Evolutionary conservation across 2,113 vertebrate species (phyloP).

Genomic region (Myanophis thanlyinensis): DNA sequence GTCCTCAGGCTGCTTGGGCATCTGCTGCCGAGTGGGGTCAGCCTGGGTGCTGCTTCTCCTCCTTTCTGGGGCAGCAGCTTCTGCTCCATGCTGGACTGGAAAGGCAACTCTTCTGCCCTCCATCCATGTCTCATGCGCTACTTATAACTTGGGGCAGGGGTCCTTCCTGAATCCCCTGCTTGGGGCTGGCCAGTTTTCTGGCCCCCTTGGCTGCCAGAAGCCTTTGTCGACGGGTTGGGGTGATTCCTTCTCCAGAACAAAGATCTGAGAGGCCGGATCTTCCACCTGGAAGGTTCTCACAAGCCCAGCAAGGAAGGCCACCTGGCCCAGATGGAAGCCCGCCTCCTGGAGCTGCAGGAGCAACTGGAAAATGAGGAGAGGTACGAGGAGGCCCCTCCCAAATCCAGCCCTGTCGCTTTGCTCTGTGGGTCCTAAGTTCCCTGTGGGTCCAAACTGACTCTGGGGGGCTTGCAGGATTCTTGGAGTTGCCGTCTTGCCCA

Average conservation of each 20-base stretch:
- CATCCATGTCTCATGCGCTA: too few relatives aligned
- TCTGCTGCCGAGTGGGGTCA: neutral
- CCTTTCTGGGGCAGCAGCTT: neutral
- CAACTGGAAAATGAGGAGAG: constrained; percentile 89
- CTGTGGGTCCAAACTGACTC: neutral
- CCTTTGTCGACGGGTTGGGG: neutral
- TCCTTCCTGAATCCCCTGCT: neutral
- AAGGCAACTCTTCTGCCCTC: neutral
- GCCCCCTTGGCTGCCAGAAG: neutral
- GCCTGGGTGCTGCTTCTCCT: neutral
- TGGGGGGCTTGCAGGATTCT: neutral
- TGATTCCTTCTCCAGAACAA: constrained; percentile 78
- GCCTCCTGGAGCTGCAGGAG: constrained; percentile 89
- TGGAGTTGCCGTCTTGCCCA: neutral
- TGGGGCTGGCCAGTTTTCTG: neutral
- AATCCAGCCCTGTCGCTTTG: neutral
- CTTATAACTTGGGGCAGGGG: neutral
- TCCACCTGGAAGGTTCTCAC: constrained; percentile 88
- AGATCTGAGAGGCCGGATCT: constrained; percentile 88
- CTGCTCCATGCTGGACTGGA: neutral
- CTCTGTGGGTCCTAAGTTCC: neutral
- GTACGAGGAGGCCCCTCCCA: constrained; percentile 55
- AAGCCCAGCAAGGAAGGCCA: constrained; percentile 90
- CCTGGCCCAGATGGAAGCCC: constrained; percentile 86
- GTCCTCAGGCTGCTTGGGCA: neutral